These are phyloP conservation scores for Bombyx huttoni DNA, from an alignment of 2,888 invertebrate genomes.

Conservation along the genomic window DNA sequence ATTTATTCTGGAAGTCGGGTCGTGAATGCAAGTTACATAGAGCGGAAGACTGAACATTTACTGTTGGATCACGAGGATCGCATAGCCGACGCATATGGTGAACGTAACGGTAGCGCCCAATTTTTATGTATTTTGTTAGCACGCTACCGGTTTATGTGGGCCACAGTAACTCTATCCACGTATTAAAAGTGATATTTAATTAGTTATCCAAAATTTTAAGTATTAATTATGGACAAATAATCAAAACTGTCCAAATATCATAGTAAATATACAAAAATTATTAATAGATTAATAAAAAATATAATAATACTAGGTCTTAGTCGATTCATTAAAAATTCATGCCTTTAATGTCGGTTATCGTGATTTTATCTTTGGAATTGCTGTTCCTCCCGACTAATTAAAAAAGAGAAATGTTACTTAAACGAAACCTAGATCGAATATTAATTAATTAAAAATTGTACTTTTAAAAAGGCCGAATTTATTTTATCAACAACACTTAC, in stretches of 20 bases:
- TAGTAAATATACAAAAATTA: too few relatives aligned
- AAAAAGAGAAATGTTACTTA: not conserved
- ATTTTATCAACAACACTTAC: slow-evolving; percentile 26
- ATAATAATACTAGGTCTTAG: too few relatives aligned
- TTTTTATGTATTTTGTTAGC: slow-evolving; percentile 35
- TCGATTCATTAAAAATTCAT: too few relatives aligned
- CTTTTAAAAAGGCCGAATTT: not conserved
- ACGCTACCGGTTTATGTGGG: slow-evolving; percentile 53
- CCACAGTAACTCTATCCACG: slow-evolving; percentile 4
- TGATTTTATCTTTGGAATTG: too few relatives aligned
- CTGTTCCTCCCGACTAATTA: too few relatives aligned
- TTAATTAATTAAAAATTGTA: not conserved
- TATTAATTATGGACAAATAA: too few relatives aligned
- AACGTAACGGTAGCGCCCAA: slow-evolving; percentile 42
- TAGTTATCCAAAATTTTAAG: not conserved
- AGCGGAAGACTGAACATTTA: slow-evolving; percentile 51
- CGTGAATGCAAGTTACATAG: slow-evolving; percentile 19
- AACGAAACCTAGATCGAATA: not conserved
- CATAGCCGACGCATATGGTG: slow-evolving; percentile 54
- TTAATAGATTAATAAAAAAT: too few relatives aligned
- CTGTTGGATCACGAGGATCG: slow-evolving; percentile 52
- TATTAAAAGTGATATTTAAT: not conserved
- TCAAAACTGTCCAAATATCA: too few relatives aligned
- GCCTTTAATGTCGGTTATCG: too few relatives aligned
- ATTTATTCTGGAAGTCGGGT: slow-evolving; percentile 56